Evolutionary conservation across 2,797 vertebrate genomes (phyloP), one percentile per base, ranked within the genome.

Genomic region (Crenuchus spilurus): DNA sequence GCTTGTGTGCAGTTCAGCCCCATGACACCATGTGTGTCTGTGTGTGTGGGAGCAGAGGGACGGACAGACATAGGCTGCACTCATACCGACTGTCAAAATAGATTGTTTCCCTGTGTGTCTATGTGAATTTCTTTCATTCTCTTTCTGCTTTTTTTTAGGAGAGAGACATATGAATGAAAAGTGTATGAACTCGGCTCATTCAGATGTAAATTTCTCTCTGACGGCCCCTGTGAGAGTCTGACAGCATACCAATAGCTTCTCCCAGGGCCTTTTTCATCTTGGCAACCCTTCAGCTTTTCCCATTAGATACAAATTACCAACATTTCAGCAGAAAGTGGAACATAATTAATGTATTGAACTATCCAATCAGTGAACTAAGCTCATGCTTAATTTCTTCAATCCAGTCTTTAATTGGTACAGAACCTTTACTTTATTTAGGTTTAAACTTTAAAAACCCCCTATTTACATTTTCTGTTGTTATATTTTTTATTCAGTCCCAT

Each of bases 241-340:
- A 51, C 3, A 49, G 60, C 49, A 66, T 58, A 78, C 64, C 73
- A 64, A 66, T 73, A 20, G 30, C 68, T 73, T 85, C 81, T 76
- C 63, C 62, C 67, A 83, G 66, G n/a, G 76, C 74, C 65, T 68
- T 72, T 82, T 86, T 82, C 65, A 81, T 84, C 78, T 82, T 83
- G 77, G 80, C 78, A 75, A 72, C 52, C 44, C 44, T 72, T 61
- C 51, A 52, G 55, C 48, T 31, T 58, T 72, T 69, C 75, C 70
- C 70, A 82, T 87, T 83, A 86, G 80, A 85, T 80, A 80, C 83
- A 85, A 77, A 85, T 79, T 82, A 76, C 79, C 75, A 67, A 81
- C 76, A 71, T 61, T 71, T 78, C 74, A 71, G 84, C 78, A 78
- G 80, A 86, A 85, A 82, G 74, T 86, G 75, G 73, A 67, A 20